Evolutionary conservation across 2,888 invertebrate genomes (phyloP).

Genomic region (Lycocerus yunnanus): DNA sequence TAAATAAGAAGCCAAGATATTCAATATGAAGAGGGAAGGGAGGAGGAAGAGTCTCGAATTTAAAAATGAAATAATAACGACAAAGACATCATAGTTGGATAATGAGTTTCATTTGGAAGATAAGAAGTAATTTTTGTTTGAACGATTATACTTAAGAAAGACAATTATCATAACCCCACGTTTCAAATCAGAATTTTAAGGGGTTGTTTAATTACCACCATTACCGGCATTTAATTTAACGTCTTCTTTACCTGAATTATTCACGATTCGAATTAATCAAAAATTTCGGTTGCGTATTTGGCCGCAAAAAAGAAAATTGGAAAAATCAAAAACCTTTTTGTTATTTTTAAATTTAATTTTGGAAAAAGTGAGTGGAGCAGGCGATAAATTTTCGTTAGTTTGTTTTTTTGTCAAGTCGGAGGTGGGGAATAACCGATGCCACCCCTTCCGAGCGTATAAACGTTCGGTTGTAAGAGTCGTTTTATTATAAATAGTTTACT

Average conservation of each 20-base stretch:
- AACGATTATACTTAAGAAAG: neutral
- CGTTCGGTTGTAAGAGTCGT: neutral
- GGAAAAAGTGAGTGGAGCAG: neutral
- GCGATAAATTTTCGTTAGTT: neutral
- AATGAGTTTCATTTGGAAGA: neutral
- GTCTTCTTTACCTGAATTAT: neutral
- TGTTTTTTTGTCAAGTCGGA: neutral
- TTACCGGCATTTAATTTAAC: neutral
- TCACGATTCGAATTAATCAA: neutral
- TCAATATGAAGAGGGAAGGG: neutral
- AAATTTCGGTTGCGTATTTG: neutral
- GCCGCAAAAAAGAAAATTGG: neutral
- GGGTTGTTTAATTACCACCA: neutral
- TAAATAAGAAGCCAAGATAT: neutral
- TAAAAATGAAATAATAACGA: neutral
- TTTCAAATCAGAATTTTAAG: neutral
- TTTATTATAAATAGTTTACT: neutral
- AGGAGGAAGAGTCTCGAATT: no score
- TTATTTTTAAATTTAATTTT: neutral
- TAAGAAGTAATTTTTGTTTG: neutral
- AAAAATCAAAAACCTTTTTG: neutral
- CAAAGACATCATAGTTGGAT: neutral
- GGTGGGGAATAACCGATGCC: neutral
- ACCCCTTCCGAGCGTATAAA: neutral
- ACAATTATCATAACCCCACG: neutral